A percentile compares a stretch with the other conserved stretches of the same genome.
These are phyloP conservation scores for Drosophila seguyi DNA, from an alignment of 1,140 invertebrate species.

Conservation along the genomic window DNA sequence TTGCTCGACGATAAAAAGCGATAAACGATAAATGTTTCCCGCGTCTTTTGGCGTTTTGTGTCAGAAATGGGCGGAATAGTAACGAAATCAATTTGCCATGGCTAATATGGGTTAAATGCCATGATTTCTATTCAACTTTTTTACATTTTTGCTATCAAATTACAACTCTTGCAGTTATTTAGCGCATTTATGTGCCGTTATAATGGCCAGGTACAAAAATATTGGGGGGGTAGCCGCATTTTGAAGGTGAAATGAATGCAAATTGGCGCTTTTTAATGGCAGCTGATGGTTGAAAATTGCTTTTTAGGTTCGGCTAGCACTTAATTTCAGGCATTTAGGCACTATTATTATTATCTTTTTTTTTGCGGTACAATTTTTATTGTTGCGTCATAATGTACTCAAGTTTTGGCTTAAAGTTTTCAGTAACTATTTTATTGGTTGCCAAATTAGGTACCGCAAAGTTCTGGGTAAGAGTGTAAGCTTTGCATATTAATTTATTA, in stretches of 20 bases:
- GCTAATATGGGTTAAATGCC: slow-evolving; percentile 75
- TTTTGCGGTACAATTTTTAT: slow-evolving; percentile 23
- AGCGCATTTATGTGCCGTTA: slow-evolving; percentile 49
- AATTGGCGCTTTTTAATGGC: slow-evolving; percentile 38
- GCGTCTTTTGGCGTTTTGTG: slow-evolving; percentile 38
- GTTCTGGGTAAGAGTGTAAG: fast-evolving
- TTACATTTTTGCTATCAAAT: slow-evolving; percentile 45
- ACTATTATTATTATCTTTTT: slow-evolving; percentile 13
- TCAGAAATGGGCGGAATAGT: slow-evolving; percentile 52
- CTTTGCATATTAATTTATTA: not conserved
- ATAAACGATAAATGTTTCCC: slow-evolving; percentile 56
- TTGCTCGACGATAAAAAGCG: slow-evolving; percentile 61
- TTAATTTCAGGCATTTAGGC: slow-evolving; percentile 35
- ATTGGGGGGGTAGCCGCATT: slow-evolving; percentile 6
- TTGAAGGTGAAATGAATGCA: slow-evolving; percentile 44
- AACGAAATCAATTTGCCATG: slow-evolving; percentile 67
- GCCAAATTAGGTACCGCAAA: slow-evolving; percentile 2
- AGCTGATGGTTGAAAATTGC: slow-evolving; percentile 13
- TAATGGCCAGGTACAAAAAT: slow-evolving; percentile 32
- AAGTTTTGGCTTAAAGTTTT: not conserved
- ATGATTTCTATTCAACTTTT: slow-evolving; percentile 36
- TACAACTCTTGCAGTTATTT: slow-evolving; percentile 49
- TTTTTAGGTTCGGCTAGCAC: slow-evolving; percentile 23
- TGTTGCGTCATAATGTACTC: slow-evolving; percentile 18
- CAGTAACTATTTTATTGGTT: not conserved